phyloP scores from a whole-genome alignment of 2,113 vertebrate genomes.

The Amazona vittata region DNA sequence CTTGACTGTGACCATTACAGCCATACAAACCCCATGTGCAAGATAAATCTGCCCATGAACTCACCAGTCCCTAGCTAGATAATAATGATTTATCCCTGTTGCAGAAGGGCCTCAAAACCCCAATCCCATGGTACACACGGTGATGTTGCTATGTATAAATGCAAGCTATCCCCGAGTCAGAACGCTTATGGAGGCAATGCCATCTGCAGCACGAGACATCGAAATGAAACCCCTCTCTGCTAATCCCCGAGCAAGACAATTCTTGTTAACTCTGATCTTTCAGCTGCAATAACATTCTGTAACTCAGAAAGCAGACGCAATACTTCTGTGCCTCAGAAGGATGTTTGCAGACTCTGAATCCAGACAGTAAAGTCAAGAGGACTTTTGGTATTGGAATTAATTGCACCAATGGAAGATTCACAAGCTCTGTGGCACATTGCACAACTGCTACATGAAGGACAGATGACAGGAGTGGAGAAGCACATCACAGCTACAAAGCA shows the following conservation, averaged over 20 bases:
- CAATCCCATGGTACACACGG: accelerated
- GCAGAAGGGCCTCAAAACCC: not conserved
- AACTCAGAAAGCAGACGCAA: not conserved
- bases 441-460: not conserved
- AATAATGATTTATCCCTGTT: accelerated
- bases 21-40: not conserved
- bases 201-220: not conserved
- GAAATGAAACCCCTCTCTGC: not conserved
- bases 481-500: not conserved
- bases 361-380: not conserved
- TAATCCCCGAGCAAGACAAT: not conserved
- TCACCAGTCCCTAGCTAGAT: not conserved
- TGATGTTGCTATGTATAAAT: not conserved
- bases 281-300: not conserved
- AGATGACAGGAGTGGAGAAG: not conserved
- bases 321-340: not conserved
- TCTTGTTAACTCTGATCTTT: not conserved
- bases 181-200: not conserved
- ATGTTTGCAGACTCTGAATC: accelerated
- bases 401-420: not conserved
- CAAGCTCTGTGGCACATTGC: not conserved
- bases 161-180: not conserved
- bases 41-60: accelerated
- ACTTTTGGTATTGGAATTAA: not conserved
- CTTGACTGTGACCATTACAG: not conserved